These are phyloP conservation scores for Oxytorus armatus DNA, from an alignment of 2,888 invertebrate genomes.

Conservation along the genomic window DNA sequence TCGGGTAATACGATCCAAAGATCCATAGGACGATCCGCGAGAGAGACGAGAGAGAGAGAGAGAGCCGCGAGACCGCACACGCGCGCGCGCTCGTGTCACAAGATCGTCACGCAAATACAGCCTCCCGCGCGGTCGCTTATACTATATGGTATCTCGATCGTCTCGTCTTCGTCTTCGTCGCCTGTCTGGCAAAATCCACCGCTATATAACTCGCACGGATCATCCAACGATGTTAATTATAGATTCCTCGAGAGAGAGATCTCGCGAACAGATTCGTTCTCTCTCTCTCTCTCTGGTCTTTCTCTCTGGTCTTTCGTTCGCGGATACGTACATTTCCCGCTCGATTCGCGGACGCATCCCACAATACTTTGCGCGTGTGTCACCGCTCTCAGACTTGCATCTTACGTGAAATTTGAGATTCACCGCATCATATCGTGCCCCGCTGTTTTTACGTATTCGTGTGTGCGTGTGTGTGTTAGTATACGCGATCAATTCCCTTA, in stretches of 20 bases:
- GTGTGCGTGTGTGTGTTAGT: too few species aligned
- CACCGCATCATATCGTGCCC: constrained; percentile 35
- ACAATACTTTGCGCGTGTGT: constrained; percentile 49
- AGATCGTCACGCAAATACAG: constrained; percentile 58
- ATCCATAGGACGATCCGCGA: constrained; percentile 45
- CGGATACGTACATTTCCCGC: constrained; percentile 32
- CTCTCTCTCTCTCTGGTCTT: constrained; percentile 22
- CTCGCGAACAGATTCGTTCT: constrained; percentile 48
- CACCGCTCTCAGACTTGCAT: constrained; percentile 52
- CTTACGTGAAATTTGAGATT: constrained; percentile 61
- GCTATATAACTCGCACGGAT: constrained; percentile 67
- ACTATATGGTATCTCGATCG: constrained; percentile 23
- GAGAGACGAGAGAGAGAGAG: constrained; percentile 63
- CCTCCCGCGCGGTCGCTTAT: constrained; percentile 43
- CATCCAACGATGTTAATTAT: constrained; percentile 73
- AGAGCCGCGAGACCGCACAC: constrained; percentile 73
- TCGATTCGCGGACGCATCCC: constrained; percentile 4
- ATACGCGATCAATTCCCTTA: constrained; percentile 11
- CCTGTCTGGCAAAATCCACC: constrained; percentile 66
- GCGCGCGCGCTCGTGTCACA: constrained; percentile 66
- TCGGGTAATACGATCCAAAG: constrained; percentile 66
- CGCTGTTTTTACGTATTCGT: not conserved
- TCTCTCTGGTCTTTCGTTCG: constrained; percentile 24
- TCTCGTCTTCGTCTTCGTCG: constrained; percentile 63
- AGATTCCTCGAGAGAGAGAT: constrained; percentile 67